Evolutionary conservation across 2,888 invertebrate genomes (phyloP), one percentile per base, ranked within the genome.

Genomic region (Cantharis rufa): DNA sequence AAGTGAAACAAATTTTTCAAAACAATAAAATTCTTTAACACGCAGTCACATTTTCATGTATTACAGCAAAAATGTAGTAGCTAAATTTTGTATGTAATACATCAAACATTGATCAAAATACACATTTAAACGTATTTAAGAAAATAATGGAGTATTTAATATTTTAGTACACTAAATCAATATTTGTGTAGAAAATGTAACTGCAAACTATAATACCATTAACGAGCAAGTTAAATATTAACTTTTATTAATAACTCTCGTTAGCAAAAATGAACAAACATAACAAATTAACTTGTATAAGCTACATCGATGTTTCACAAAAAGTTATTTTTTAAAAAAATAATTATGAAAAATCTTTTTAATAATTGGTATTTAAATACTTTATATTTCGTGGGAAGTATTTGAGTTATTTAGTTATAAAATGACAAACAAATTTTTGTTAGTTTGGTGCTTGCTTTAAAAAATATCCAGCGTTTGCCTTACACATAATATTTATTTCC

Each of bases 1-100:
- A 76, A 76, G 73, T 28, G 70, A 78, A 78, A 78, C 62, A 71
- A 74, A 69, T 18, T 18, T 66, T 66, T 66, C 13, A 27, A 32
- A 69, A 32, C 16, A 32, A 32, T 16, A 66, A 72, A 71, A 71
- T 62, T 63, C 61, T 70, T 70, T 70, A 61, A 62, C 61, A 61
- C n/a, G 63, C 71, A 71, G 62, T 68, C 62, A 69, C 62, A 66
- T 62, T 69, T 24, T 66, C n/a, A 66, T 66, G 64, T 66, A 66
- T 10, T 66, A n/a, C n/a, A 7, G 13, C 10, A 66, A 66, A 66
- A 24, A 16, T 16, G 64, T 15, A 66, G 64, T 24, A n/a, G 64
- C 48, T n/a, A 21, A 66, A 66, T 66, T 66, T 21, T 21, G 11
- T 13, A 66, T 13, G 48, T 48, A 48, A 48, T 48, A 48, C 48